Base-by-base conservation (phyloP, 1,140 invertebrate genomes). In the Tenebrio molitor region DNA sequence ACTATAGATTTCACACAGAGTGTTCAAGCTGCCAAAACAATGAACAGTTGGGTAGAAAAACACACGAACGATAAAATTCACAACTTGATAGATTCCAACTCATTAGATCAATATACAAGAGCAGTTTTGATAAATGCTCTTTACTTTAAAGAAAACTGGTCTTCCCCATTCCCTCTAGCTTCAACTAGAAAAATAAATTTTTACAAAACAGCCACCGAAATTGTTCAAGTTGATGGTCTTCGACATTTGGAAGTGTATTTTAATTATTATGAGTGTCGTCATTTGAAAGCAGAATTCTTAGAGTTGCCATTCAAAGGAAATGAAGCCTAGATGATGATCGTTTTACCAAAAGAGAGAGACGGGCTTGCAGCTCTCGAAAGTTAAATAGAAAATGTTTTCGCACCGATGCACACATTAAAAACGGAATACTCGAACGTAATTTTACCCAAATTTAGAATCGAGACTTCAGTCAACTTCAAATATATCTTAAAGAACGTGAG, bases 221-320 rank as follows among this genome's bases (percentile, higher is more conserved):
- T 77, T 0, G 81, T 87, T 0, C 74, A 87, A 42, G 84, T 89
- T n/a, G 83, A 86, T 17, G 89, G 91, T 87, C 92, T 92, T 91
- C 83, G 83, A 64, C 79, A 81, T 14, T 84, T 85, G 33, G 82
- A n/a, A n/a, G n/a, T n/a, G n/a, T 33, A 84, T 5, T 90, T 88
- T 76, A 77, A 79, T 5, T 88, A 87, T 77, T 83, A 82, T 5
- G 82, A 87, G 21, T 85, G 85, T 69, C 66, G 79, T 29, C 81
- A 84, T 3, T 77, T 88, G 8, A 81, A 85, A 25, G 85, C 84
- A 1, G 84, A 88, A 83, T 81, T 88, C 15, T 74, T 91, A 0
- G 84, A 87, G 77, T 73, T 92, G 62, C 84, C 85, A 0, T 92
- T 91, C 77, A 77, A 81, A 71, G 87, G 86, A n/a, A 79, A 85